These are phyloP conservation scores for Triops cancriformis DNA, from an alignment of 1,140 invertebrate genomes.

Conservation along the genomic window DNA sequence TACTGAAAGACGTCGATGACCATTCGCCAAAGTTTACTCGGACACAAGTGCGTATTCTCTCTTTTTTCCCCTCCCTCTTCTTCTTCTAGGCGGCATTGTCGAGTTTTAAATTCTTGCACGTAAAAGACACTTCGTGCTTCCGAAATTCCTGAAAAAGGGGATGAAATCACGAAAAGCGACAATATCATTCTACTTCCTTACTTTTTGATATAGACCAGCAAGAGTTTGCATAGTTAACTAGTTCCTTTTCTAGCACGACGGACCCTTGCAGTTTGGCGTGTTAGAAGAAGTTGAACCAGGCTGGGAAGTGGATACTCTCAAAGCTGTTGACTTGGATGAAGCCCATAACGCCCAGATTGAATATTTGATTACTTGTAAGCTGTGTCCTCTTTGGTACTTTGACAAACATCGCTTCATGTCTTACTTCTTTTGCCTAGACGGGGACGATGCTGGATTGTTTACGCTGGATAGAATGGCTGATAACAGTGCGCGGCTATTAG, in stretches of 20 bases:
- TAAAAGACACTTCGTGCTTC: too few relatives aligned
- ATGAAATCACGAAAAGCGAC: neutral
- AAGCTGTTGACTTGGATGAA: constrained; percentile 59
- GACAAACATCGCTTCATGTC: constrained; percentile 15
- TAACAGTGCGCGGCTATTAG: constrained; percentile 54
- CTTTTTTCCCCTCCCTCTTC: too few relatives aligned
- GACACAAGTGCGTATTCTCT: constrained; percentile 49
- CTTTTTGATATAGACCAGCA: neutral
- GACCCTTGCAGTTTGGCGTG: constrained; percentile 51
- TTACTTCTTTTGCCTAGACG: constrained; percentile 41
- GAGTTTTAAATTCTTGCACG: neutral
- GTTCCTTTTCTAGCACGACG: constrained; percentile 47
- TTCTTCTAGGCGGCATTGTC: too few relatives aligned
- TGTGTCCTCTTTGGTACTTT: neutral
- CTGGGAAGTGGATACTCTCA: constrained; percentile 54
- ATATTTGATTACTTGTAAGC: constrained; percentile 56
- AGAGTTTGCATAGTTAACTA: constrained; percentile 20
- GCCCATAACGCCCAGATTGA: constrained; percentile 65
- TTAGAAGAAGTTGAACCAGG: constrained; percentile 56
- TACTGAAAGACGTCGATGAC: constrained; percentile 66
- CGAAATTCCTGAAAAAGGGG: constrained; percentile 26
- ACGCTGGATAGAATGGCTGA: constrained; percentile 52
- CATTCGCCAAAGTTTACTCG: constrained; percentile 64
- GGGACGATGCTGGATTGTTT: constrained; percentile 60
- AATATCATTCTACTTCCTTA: constrained; percentile 16